Conservation (phyloP, 2,888 invertebrate species). For the Metacarcinus magister region DNA sequence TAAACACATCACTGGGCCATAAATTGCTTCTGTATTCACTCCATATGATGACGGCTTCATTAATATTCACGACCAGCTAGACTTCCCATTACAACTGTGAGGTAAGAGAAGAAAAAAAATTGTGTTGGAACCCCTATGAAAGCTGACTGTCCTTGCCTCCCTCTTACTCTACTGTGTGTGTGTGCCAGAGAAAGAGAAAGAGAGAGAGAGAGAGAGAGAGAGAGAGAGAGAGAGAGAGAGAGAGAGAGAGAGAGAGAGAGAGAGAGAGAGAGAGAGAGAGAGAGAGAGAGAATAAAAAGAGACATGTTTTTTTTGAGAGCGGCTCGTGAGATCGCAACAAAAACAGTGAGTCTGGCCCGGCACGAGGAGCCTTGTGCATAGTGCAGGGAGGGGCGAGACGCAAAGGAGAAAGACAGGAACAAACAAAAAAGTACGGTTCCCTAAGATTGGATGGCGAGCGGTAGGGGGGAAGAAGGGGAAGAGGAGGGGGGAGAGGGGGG, state of each 20-base stretch:
- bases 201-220: neutral
- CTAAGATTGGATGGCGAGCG: slow-evolving; percentile 6
- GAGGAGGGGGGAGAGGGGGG: neutral
- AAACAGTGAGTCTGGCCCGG: neutral
- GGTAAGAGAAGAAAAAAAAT: too few relatives aligned
- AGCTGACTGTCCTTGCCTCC: too few relatives aligned
- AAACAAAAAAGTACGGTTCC: neutral
- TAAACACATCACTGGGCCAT: too few relatives aligned
- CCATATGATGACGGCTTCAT: too few relatives aligned
- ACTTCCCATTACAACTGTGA: too few relatives aligned
- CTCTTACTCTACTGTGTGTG: too few relatives aligned
- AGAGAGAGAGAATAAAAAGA: slow-evolving; percentile 41
- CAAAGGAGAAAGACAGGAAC: neutral
- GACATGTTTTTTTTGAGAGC: neutral
- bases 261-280: slow-evolving; percentile 49
- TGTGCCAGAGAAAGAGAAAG: too few relatives aligned
- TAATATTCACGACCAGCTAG: too few relatives aligned
- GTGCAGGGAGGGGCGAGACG: neutral
- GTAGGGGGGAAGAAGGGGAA: neutral
- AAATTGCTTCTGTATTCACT: too few relatives aligned
- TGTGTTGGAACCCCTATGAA: too few relatives aligned
- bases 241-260: slow-evolving; percentile 53
- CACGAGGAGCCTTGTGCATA: slow-evolving; percentile 1
- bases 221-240: slow-evolving; percentile 31
- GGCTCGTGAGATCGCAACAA: slow-evolving; percentile 40